Conservation (phyloP, 2,888 invertebrate genomes). For the Abrostola tripartita region DNA sequence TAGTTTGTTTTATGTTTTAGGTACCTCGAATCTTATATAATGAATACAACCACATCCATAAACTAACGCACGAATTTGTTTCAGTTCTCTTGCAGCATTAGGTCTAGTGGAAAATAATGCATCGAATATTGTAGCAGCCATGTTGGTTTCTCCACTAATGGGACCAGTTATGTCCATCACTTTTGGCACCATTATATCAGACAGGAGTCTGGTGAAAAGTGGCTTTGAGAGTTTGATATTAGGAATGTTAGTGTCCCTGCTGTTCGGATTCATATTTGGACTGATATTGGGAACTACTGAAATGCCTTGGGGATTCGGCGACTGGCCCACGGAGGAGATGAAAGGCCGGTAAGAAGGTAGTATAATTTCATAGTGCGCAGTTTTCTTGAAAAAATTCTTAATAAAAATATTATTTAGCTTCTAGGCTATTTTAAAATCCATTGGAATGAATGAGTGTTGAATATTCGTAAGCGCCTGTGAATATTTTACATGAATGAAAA, state of each 20-base stretch:
- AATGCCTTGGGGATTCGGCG: constrained; percentile 93
- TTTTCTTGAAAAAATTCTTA: no score
- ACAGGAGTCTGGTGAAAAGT: constrained; percentile 90
- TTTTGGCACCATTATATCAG: constrained; percentile 94
- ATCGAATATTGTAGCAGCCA: constrained; percentile 93
- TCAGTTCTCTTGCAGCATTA: constrained; percentile 93
- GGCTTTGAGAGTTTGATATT: constrained; percentile 91
- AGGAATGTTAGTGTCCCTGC: constrained; percentile 92
- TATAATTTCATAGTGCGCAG: not conserved
- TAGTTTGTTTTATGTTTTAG: no score
- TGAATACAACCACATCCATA: no score
- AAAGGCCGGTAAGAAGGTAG: constrained; percentile 88
- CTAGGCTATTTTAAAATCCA: no score
- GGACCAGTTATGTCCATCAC: constrained; percentile 96
- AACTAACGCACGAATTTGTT: constrained; percentile 35
- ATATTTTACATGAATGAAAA: no score
- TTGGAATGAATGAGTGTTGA: no score
- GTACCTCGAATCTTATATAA: no score
- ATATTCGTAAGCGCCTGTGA: no score
- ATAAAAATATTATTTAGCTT: no score
- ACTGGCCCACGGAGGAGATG: constrained; percentile 95
- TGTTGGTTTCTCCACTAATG: constrained; percentile 93
- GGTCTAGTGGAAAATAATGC: constrained; percentile 95
- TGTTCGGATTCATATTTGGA: constrained; percentile 94
- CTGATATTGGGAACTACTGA: constrained; percentile 91